These are phyloP conservation scores for Acrocephalus kingi DNA, from an alignment of 2,113 vertebrate genomes.

Conservation along the genomic window DNA sequence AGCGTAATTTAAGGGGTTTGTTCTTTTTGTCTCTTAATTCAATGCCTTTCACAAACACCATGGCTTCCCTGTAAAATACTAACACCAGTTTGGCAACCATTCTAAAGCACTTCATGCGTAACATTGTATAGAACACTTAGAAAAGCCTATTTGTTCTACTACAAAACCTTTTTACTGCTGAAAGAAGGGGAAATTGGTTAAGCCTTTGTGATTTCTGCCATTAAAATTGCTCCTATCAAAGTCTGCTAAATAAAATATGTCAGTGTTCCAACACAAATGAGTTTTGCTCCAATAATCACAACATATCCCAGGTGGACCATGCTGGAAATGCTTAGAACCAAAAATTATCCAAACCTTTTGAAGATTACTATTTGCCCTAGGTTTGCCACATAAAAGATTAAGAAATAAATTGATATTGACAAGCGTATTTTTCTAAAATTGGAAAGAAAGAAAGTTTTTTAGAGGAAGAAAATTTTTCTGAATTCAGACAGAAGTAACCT, in stretches of 20 bases:
- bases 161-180: constrained; percentile 3
- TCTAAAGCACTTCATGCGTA: background rate
- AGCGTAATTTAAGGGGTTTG: background rate
- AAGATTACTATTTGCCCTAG: background rate
- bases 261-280: background rate
- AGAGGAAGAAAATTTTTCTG: background rate
- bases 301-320: background rate
- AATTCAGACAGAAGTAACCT: background rate
- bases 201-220: constrained; percentile 38
- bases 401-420: background rate
- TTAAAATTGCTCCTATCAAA: constrained; percentile 20
- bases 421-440: background rate
- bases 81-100: background rate
- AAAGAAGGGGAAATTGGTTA: constrained; percentile 26
- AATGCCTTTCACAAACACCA: background rate
- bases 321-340: background rate
- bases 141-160: constrained; percentile 36
- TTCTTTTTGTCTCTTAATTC: background rate
- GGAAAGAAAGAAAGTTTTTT: background rate
- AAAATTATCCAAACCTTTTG: background rate
- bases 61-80: background rate
- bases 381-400: background rate
- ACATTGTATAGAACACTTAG: background rate
- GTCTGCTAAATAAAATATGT: constrained; percentile 1
- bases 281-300: constrained; percentile 35